A percentile compares a stretch with the other conserved stretches of the same genome.
phyloP scores from a whole-genome alignment of 1,140 invertebrate species.

The Drosophila lacertosa region DNA sequence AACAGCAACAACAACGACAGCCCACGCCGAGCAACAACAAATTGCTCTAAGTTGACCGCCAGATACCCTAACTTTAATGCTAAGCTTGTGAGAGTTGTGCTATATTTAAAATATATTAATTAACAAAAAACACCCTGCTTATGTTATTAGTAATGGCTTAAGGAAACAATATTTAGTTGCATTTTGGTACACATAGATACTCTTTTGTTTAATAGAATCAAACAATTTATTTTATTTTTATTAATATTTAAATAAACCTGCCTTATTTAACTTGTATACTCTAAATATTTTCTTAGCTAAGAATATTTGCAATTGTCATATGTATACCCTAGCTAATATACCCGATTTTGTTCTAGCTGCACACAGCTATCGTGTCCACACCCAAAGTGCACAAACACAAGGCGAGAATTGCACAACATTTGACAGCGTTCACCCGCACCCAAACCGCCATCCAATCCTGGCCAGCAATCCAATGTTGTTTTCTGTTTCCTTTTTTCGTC shows the following conservation, averaged over 20 bases:
- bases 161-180: too few relatives aligned
- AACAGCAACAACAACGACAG: constrained; percentile 26
- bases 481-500: neutral
- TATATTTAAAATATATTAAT: too few relatives aligned
- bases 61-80: constrained; percentile 27
- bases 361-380: constrained; percentile 32
- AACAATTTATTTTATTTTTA: too few relatives aligned
- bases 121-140: neutral
- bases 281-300: too few relatives aligned
- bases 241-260: too few relatives aligned
- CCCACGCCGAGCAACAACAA: constrained; percentile 36
- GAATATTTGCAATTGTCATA: too few relatives aligned
- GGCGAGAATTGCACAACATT: constrained; percentile 63
- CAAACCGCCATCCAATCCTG: neutral
- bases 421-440: constrained; percentile 41
- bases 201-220: too few relatives aligned
- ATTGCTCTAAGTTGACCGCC: neutral
- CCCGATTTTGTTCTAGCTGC: neutral
- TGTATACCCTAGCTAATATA: neutral
- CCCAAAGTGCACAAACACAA: constrained; percentile 38
- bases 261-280: too few relatives aligned
- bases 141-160: too few relatives aligned
- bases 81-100: neutral
- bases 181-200: too few relatives aligned
- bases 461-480: neutral